These are phyloP conservation scores for Austrofundulus limnaeus DNA, from an alignment of 2,113 vertebrate genomes.

Conservation along the genomic window DNA sequence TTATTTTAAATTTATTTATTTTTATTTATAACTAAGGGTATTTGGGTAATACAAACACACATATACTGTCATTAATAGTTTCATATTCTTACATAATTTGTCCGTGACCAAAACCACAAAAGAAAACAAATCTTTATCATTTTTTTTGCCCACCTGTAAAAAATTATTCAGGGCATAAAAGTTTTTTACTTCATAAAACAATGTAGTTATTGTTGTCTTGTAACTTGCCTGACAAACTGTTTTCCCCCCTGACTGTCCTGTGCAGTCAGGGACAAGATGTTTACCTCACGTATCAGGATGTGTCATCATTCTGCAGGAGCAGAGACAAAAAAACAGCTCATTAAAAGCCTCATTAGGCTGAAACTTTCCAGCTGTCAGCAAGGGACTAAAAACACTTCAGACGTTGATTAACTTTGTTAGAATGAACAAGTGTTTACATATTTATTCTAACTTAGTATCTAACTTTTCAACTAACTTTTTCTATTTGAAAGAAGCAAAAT, in stretches of 20 bases:
- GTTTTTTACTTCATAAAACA: slow-evolving; percentile 6
- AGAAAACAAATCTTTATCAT: not conserved
- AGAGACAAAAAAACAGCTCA: slow-evolving; percentile 60
- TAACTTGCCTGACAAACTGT: not conserved
- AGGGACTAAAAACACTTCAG: slow-evolving; percentile 32
- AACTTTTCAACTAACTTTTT: no score
- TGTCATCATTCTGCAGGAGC: slow-evolving; percentile 48
- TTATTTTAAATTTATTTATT: no score
- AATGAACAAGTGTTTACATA: not conserved
- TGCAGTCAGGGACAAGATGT: slow-evolving; percentile 34
- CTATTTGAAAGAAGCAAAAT: no score
- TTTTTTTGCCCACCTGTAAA: not conserved
- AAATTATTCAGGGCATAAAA: slow-evolving; percentile 6
- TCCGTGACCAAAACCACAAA: not conserved
- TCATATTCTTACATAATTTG: not conserved
- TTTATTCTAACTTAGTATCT: no score
- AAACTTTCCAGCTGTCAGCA: slow-evolving; percentile 17
- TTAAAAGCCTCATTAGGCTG: slow-evolving; percentile 56
- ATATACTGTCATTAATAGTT: not conserved
- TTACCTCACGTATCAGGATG: slow-evolving; percentile 23
- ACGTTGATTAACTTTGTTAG: not conserved
- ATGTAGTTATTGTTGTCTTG: not conserved
- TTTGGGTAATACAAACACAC: not conserved
- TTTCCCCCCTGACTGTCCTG: slow-evolving; percentile 1
- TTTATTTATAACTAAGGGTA: not conserved